phyloP scores from a whole-genome alignment of 2,113 vertebrate genomes.

The Thoracochromis brauschi region DNA sequence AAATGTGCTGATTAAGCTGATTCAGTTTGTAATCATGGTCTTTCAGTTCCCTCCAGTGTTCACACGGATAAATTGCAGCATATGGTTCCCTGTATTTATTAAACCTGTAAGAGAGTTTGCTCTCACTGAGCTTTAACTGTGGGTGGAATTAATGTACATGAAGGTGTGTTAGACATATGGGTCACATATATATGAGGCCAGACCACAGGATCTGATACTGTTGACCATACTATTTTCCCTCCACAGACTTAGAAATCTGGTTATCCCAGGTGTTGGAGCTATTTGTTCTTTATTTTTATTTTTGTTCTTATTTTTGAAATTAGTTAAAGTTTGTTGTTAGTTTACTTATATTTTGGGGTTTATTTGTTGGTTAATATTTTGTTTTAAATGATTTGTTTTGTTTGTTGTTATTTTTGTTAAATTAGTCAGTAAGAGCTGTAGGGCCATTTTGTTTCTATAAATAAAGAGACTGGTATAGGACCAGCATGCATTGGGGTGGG shows the following conservation, averaged over 20 bases:
- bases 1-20: background rate
- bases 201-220: background rate
- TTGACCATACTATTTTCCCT: background rate
- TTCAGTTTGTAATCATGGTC: background rate
- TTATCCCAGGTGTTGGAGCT: no score
- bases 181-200: background rate
- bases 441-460: no score
- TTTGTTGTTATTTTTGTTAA: no score
- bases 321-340: no score
- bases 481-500: no score
- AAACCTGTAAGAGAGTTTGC: background rate
- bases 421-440: no score
- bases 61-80: background rate
- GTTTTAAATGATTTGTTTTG: no score
- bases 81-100: background rate
- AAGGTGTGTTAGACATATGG: background rate
- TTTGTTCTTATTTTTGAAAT: no score
- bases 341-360: no score
- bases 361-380: no score
- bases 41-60: conserved; percentile 3
- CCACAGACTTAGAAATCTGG: background rate
- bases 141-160: background rate
- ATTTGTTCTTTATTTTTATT: no score
- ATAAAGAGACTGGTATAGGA: no score
- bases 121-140: background rate